Base-by-base conservation (phyloP, 1,140 invertebrate genomes). In the Brachionus koreanus region DNA sequence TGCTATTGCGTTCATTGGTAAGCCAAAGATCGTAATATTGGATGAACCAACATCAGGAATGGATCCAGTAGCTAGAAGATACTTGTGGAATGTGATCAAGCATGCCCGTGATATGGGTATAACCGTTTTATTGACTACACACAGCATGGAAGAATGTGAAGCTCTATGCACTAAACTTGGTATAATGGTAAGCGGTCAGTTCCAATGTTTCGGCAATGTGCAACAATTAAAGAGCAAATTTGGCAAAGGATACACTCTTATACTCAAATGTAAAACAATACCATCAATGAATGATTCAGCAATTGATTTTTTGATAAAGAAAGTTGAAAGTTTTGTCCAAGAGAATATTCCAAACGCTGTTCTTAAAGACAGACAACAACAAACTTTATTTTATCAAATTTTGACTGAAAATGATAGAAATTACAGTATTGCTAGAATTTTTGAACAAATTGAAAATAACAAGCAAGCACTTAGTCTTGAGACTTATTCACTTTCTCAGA, bases 1-100 rank as follows among this genome's bases (percentile, higher is more conserved):
- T 49, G 95, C 96, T 0, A 92, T 99, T 65, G 93, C 96, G 6
- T 87, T 98, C 29, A 91, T 95, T 86, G 88, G 88, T 7, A 86
- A 87, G 77, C 89, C 89, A n/a, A 85, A 87, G 19, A 85, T 89
- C 75, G 83, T 89, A 3, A 84, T 89, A 57, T 83, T 89, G 46
- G 89, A 90, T 84, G 89, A 89, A 25, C 82, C 82, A 29, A 82
- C 82, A 25, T 65, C 52, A 3, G 82, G 82, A 10, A 82, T 83
- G 29, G 83, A 52, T 81, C 9, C 57, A 61, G 82, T 23, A 33
- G 84, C 63, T 9, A 42, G 74, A 74, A n/a, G 65, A 72, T 69
- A 67, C 29, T 63, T 69, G 61, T 81, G 83, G 65, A 61, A 82
- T 35, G 77, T 82, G 16, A 82, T 72, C 39, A 82, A 52, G 33